Evolutionary conservation across 2,888 invertebrate genomes (phyloP).

Genomic region (Punctoribates punctum): DNA sequence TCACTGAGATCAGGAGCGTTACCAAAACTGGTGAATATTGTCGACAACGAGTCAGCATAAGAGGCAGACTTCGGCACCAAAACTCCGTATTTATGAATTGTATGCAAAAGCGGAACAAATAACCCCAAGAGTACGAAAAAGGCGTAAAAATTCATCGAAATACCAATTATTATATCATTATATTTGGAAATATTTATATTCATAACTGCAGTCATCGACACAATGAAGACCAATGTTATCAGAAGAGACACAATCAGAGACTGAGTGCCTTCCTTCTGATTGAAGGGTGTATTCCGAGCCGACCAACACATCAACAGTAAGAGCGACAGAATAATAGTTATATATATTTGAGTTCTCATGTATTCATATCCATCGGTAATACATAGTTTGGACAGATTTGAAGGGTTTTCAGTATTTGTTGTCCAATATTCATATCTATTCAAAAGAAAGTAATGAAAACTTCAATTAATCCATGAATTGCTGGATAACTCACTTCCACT

Average conservation of each 20-base stretch:
- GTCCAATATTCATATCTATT: constrained; percentile 32
- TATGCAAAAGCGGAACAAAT: constrained; percentile 45
- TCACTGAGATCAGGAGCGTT: neutral
- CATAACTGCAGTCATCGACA: constrained; percentile 2
- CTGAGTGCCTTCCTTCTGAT: constrained; percentile 40
- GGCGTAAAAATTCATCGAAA: constrained; percentile 44
- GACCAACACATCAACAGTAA: constrained; percentile 37
- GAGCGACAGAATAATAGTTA: constrained; percentile 32
- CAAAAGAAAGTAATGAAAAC: neutral
- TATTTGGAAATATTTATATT: neutral
- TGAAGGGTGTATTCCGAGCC: constrained; percentile 38
- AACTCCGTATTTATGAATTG: constrained; percentile 46
- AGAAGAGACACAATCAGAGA: constrained; percentile 17
- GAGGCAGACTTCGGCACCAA: constrained; percentile 45
- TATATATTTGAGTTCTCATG: constrained; percentile 38
- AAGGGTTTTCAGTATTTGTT: neutral
- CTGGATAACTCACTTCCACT: constrained; percentile 44
- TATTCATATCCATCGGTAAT: constrained; percentile 17
- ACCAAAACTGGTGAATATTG: constrained; percentile 45
- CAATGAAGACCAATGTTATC: constrained; percentile 22
- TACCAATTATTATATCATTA: constrained; percentile 42
- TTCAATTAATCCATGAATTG: neutral
- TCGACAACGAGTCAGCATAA: constrained; percentile 47
- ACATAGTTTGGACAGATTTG: constrained; percentile 23
- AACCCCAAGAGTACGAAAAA: constrained; percentile 43